These are phyloP conservation scores for Corythornis vintsioides DNA, from an alignment of 2,113 vertebrate genomes.

Conservation along the genomic window DNA sequence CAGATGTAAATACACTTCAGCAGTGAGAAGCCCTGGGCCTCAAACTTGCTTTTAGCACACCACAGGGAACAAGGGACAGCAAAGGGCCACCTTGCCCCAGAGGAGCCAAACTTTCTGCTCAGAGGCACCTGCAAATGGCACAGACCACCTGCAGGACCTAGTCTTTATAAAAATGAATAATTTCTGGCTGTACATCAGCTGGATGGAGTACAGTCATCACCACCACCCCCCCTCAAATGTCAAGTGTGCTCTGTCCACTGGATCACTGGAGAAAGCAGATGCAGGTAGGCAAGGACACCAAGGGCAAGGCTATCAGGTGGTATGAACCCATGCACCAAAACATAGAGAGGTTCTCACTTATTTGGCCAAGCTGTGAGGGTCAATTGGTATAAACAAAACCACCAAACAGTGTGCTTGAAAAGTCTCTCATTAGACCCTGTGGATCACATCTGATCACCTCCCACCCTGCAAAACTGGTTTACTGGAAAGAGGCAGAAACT, in stretches of 20 bases:
- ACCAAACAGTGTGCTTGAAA: background rate
- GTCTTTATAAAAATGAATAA: rapidly evolving
- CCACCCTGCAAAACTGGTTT: background rate
- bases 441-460: background rate
- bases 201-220: background rate
- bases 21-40: background rate
- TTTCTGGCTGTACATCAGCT: background rate
- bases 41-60: background rate
- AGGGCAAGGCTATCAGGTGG: background rate
- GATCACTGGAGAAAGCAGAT: background rate
- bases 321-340: background rate
- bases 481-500: background rate
- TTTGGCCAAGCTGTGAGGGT: background rate
- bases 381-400: background rate
- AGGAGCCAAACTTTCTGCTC: background rate
- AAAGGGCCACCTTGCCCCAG: background rate
- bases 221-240: background rate
- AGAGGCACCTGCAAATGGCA: background rate
- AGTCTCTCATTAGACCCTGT: background rate
- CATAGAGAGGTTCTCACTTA: background rate
- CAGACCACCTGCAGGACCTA: background rate
- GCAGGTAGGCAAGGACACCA: background rate
- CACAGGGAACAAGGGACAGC: background rate
- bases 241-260: background rate
- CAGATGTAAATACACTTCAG: background rate